Base-by-base conservation (phyloP, 1,140 invertebrate species). In the Drosophila carrolli region DNA sequence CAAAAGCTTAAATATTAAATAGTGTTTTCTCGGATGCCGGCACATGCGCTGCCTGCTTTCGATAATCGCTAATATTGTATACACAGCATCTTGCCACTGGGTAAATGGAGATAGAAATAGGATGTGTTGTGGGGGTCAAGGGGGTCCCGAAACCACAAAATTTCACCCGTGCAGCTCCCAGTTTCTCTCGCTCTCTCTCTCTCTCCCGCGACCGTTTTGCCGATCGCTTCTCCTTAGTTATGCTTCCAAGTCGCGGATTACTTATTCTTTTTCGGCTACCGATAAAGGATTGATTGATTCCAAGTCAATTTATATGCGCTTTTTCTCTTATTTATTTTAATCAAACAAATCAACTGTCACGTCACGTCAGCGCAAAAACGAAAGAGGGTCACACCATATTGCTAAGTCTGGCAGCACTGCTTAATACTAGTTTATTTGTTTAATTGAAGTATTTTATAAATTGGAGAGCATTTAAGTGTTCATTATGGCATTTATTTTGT, bases 281-380 rank as follows among this genome's bases (percentile, higher is more conserved):
- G 44, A 8, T 58, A 70, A 10, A 14, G 32, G 66, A 75, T 71
- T 59, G 38, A 57, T 78, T 58, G 38, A 75, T 67, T 68, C 32
- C 47, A 46, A 67, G 59, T 55, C 32, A 76, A 79, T 89, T 79
- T 71, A 47, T 27, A 41, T 40, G 32, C 35, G 32, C 10, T n/a
- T 56, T 55, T 78, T 72, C 62, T 68, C 65, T 68, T 78, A 65
- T 81, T 85, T 84, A 84, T 86, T 81, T 85, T 86, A 86, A 78
- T 85, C 82, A 86, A 85, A 86, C 81, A 86, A 86, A 86, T 67
- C 82, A 82, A 86, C 82, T 85, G 82, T 86, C 83, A 86, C 82
- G 82, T 85, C 83, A 85, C 82, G 83, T 86, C 82, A 85, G 82
- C 82, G 67, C 59, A 63, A 56, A 48, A 66, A 48, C 53, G 59